Percentiles rank a stretch among this genome's conserved stretches.
These are phyloP conservation scores for Hypothenemus hampei DNA, from an alignment of 1,140 invertebrate species.

Conservation along the genomic window DNA sequence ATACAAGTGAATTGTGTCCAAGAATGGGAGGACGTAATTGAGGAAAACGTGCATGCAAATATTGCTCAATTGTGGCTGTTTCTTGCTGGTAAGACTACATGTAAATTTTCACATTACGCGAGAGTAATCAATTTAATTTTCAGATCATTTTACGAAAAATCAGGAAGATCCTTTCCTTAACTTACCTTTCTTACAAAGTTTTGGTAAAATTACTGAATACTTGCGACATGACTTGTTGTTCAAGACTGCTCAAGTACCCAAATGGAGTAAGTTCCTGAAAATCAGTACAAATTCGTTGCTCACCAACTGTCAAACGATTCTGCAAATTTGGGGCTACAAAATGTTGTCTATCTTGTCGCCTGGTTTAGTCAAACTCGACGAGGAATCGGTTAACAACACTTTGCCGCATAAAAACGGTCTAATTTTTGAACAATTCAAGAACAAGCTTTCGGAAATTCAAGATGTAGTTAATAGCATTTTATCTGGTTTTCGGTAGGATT, in stretches of 20 bases:
- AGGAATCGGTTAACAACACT: slow-evolving; percentile 43
- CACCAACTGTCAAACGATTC: slow-evolving; percentile 39
- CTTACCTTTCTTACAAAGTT: slow-evolving; percentile 42
- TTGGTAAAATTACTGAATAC: slow-evolving; percentile 40
- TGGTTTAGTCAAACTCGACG: slow-evolving; percentile 47
- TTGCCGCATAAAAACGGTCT: slow-evolving; percentile 39
- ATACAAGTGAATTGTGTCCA: slow-evolving; percentile 48
- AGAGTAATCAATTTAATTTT: too few relatives aligned
- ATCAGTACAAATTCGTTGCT: slow-evolving; percentile 31
- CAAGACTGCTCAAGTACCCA: slow-evolving; percentile 33
- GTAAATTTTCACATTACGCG: too few relatives aligned
- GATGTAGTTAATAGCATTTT: slow-evolving; percentile 52
- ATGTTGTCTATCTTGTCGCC: slow-evolving; percentile 43
- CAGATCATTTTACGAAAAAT: slow-evolving; percentile 29
- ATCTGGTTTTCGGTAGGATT: slow-evolving; percentile 54
- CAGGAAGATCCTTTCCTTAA: slow-evolving; percentile 16
- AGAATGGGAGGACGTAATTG: slow-evolving; percentile 58
- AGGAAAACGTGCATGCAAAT: slow-evolving; percentile 48
- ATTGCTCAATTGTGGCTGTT: slow-evolving; percentile 51
- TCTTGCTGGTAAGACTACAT: slow-evolving; percentile 39
- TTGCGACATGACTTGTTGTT: slow-evolving; percentile 41
- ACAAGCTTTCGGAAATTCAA: slow-evolving; percentile 48
- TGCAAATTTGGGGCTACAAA: slow-evolving; percentile 51
- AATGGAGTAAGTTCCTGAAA: slow-evolving; percentile 40
- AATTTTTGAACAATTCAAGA: slow-evolving; percentile 52